Evolutionary conservation across 2,888 invertebrate genomes (phyloP), one percentile per base, ranked within the genome.

Genomic region (Cheilosia grossa): DNA sequence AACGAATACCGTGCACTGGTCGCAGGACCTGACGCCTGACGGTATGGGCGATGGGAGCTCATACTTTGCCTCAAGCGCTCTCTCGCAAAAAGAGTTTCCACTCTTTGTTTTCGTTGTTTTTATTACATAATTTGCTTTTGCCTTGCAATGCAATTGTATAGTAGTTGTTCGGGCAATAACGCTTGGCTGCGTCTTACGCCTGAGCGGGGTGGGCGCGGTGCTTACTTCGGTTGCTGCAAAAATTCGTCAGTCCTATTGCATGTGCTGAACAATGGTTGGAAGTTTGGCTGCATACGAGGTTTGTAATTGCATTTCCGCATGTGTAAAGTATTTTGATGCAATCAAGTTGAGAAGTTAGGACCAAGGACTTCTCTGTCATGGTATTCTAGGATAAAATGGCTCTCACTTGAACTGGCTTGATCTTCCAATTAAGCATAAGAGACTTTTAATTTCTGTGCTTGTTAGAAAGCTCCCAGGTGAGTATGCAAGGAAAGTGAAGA

Each of bases 71-170:
- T 27, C 27, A 44, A 58, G 58, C 56, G 56, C 17, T 30, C 17
- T 30, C 30, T 63, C 30, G 24, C 63, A 64, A 72, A 78, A 79
- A 79, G 79, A 79, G 79, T 79, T 79, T 72, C 58, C 51, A 64
- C 37, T 51, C 79, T 66, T 79, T 79, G 79, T 79, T 66, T 53
- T 51, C 58, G 44, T 72, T 70, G 44, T 30, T 30, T 27, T 79
- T 72, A 72, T 79, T 58, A 72, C 44, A 79, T 79, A 72, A 79
- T 79, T 79, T 72, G 79, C 79, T 72, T 79, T 79, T 51, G 66
- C 64, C 64, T 70, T 72, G 42, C 79, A 64, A 51, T 64, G 72
- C 49, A 64, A 79, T 79, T 79, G 72, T 79, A 15, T 30, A 30
- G 27, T 9, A 70, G 69, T 37, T 37, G 47, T 66, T 64, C 79